Conservation (phyloP, 2,797 vertebrate genomes). For the Eleutherodactylus coqui region DNA sequence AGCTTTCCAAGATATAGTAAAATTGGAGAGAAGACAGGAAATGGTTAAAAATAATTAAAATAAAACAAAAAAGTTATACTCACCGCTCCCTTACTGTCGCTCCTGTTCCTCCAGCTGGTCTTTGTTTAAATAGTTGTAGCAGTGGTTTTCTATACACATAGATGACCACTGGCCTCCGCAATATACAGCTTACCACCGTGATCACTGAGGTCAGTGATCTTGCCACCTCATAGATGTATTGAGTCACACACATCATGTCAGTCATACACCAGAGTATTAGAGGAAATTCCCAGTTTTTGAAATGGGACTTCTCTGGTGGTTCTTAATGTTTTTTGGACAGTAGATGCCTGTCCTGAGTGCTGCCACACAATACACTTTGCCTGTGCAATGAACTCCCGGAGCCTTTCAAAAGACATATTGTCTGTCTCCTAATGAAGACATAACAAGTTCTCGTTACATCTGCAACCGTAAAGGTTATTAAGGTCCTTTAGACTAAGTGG, state of each 20-base stretch:
- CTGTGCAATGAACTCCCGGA: neutral
- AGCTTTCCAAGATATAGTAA: too few species aligned
- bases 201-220: too few species aligned
- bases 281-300: neutral
- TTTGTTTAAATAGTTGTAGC: too few species aligned
- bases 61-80: too few species aligned
- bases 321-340: neutral
- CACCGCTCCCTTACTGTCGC: too few species aligned
- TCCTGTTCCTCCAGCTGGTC: too few species aligned
- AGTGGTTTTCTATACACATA: too few species aligned
- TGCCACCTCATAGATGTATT: neutral
- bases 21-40: too few species aligned
- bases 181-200: too few species aligned
- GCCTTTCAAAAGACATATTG: conserved; percentile 24
- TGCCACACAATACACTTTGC: neutral
- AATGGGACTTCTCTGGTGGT: too few species aligned
- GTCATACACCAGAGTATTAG: neutral
- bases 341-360: neutral
- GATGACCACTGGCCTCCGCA: too few species aligned
- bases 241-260: neutral
- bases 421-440: conserved; percentile 47
- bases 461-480: neutral
- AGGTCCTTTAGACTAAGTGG: neutral
- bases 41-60: too few species aligned
- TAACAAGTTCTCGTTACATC: neutral